Base-by-base conservation (phyloP, 2,797 vertebrate genomes). In the Acridotheres tristis region DNA sequence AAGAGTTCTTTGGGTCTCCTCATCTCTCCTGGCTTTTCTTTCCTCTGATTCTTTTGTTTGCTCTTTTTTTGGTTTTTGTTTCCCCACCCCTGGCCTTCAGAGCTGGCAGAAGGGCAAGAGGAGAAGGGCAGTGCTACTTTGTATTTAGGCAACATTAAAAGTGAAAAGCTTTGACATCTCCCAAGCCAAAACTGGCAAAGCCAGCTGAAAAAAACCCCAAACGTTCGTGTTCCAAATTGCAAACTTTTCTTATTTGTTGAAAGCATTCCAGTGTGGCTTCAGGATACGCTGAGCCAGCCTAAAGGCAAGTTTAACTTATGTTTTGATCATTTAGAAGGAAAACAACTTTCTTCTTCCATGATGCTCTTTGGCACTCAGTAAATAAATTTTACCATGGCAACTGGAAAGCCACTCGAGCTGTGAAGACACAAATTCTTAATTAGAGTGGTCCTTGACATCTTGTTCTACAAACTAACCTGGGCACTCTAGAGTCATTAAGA, bases 71-170 rank as follows among this genome's bases (percentile, higher is more conserved):
- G 9, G 16, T 16, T 26, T 15, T 9, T 13, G 9, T 68, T 50
- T 32, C 4, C 1, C 7, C 13, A 34, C 5, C 2, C 3, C 11
- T 10, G 55, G 22, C 18, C 19, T 3, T 7, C 4, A 7, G 16
- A 67, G 26, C 8, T 65, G 66, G 29, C 51, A 82, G 66, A 66
- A 88, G 53, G 57, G 34, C 54, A 77, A 53, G 30, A 11, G 26
- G 18, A 87, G 63, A 80, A 87, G 53, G 40, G 22, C 40, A 80
- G 26, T 61, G 73, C 50, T 84, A 27, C n/a, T 85, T 75, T 9
- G 6, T 17, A 58, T 71, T 89, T 92, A 80, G 57, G 54, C 36
- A 91, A 78, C 32, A 34, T 48, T 42, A 65, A 50, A 73, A 72
- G 43, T 34, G 16, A 78, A 75, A 81, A 50, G 47, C n/a, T 94